These are phyloP conservation scores for Trichoplusia ni DNA, from an alignment of 1,140 invertebrate genomes.

Conservation along the genomic window DNA sequence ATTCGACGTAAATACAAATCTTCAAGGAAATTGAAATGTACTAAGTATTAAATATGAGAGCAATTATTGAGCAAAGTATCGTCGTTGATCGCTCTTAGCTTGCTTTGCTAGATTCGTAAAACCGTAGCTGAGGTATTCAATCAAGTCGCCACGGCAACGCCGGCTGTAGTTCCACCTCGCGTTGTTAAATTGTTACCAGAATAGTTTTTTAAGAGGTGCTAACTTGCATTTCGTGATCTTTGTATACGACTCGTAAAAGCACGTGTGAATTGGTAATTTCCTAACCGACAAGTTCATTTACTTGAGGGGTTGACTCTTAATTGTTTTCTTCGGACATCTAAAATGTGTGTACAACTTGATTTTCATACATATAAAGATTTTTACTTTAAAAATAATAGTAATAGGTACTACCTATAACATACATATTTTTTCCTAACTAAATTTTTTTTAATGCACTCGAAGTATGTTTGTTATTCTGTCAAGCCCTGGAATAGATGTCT, in stretches of 20 bases:
- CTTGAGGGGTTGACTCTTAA: constrained; percentile 26
- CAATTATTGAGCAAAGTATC: no score
- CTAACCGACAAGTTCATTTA: constrained; percentile 39
- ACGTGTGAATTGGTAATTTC: constrained; percentile 68
- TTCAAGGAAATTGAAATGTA: no score
- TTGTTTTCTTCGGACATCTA: not conserved
- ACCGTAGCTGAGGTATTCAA: not conserved
- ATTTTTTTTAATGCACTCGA: no score
- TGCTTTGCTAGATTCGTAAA: no score
- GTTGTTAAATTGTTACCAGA: constrained; percentile 36
- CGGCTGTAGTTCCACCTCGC: not conserved
- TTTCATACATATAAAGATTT: no score
- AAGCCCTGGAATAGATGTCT: not conserved
- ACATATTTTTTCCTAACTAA: no score
- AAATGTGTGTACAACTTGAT: not conserved
- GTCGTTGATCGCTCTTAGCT: no score
- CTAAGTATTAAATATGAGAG: no score
- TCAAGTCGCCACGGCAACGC: not conserved
- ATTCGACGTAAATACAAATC: no score
- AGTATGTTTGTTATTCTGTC: not conserved
- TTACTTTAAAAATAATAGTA: no score
- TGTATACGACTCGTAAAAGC: constrained; percentile 60
- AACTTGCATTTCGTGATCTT: constrained; percentile 67
- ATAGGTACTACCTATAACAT: no score
- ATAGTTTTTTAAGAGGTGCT: constrained; percentile 61